Evolutionary conservation across 2,888 invertebrate species (phyloP), one percentile per base, ranked within the genome.

Genomic region (Lithosia quadra): DNA sequence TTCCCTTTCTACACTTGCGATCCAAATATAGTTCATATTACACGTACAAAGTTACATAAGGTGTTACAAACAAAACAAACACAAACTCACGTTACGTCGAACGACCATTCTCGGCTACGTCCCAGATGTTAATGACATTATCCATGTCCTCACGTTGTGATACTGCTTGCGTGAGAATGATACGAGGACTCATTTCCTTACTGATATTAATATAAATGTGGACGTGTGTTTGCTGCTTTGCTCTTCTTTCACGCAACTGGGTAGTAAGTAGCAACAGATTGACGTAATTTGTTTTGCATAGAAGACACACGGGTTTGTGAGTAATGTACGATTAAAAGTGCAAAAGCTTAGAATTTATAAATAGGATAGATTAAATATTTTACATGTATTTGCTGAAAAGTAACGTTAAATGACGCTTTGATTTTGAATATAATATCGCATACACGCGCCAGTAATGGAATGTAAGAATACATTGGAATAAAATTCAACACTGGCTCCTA

Each of bases 41-140:
- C 21, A 59, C n/a, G 10, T 39, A 39, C 22, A 60, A 21, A 49
- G 28, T 49, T 33, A 28, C 56, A 53, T 60, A 72, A 72, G 74
- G 76, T 75, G 74, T 63, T 69, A 72, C 71, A 63, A 74, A 61
- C 72, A 63, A 71, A 76, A 78, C 76, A 76, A 78, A 78, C 63
- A 33, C 62, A 72, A 78, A 78, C 74, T 72, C 72, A 55, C 63
- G 72, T 78, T 65, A 69, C 21, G 21, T 58, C 73, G 53, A 55
- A 65, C 73, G 69, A 72, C 71, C 74, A 74, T 66, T 69, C 68
- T 65, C 53, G 61, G 71, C 64, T 57, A 59, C 53, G 70, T 63
- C 62, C 70, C 70, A 76, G 68, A 76, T 74, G 78, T 49, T 76
- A 78, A 78, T 76, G 71, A 65, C 65, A 74, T 72, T 78, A 72